Conservation (phyloP, 2,113 vertebrate genomes). For the Mandrillus leucophaeus region DNA sequence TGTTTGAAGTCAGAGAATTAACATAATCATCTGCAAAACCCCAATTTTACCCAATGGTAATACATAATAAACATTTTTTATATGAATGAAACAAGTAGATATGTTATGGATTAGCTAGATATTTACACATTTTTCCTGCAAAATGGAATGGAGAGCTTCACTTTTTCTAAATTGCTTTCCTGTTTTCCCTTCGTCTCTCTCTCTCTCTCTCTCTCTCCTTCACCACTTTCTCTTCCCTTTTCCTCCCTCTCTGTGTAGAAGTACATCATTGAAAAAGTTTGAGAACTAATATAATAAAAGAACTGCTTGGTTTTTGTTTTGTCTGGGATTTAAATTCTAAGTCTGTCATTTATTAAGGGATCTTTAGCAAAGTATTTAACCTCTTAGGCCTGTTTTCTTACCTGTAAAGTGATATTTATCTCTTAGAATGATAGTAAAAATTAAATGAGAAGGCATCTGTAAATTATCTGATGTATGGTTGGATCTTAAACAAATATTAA, state of each 20-base stretch:
- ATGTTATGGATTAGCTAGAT: not conserved
- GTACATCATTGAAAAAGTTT: not conserved
- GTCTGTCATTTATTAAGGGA: not conserved
- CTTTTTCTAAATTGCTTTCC: not conserved
- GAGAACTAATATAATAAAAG: conserved; percentile 20
- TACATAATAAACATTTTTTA: not conserved
- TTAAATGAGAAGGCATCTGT: not conserved
- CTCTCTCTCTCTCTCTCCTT: not conserved
- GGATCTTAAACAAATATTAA: conserved; percentile 6
- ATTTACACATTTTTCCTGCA: not conserved
- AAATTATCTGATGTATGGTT: not conserved
- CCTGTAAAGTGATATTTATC: not conserved
- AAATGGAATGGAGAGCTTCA: not conserved
- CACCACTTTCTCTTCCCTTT: not conserved
- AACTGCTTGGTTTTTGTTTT: not conserved
- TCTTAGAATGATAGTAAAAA: not conserved
- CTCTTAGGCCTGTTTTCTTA: not conserved
- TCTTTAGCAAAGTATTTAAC: not conserved
- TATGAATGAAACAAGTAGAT: not conserved
- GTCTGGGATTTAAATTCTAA: not conserved
- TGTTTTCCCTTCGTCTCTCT: not conserved
- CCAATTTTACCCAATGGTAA: not conserved
- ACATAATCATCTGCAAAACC: not conserved
- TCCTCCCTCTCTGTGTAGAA: not conserved
- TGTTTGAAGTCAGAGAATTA: conserved; percentile 12